Evolutionary conservation across 2,888 invertebrate species (phyloP), one percentile per base, ranked within the genome.

Genomic region (Andrena dorsata): DNA sequence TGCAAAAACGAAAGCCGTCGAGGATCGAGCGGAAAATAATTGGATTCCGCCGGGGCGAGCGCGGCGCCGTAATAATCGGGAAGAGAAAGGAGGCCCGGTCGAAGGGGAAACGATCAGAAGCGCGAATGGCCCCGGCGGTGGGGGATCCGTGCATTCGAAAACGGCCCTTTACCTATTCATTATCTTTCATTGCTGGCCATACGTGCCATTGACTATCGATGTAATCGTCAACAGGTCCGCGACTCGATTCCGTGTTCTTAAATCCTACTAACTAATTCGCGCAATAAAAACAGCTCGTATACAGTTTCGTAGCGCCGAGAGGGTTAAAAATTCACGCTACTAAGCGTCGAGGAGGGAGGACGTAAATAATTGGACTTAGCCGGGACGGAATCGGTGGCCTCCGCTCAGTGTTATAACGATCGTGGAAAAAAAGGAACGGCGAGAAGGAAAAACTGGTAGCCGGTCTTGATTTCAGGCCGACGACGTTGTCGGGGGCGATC

Each of bases 341-440:
- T n/a, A 56, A 28, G 32, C 30, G 10, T 20, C 70, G 65, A 49
- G 41, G 6, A 30, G 56, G 20, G 56, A 66, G 53, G 61, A 66
- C 58, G 70, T 69, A 77, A 89, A 90, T 90, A 90, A 90, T 90
- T 88, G 90, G 86, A 86, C 83, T 88, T 88, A 86, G 85, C 83
- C 87, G 80, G 84, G 64, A 71, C 83, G 84, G 83, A 76, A 83
- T 70, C 79, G 80, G 83, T 86, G 73, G 81, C 80, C 83, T 70
- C 58, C 70, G 66, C 80, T 68, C 85, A 83, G 89, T 87, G 85
- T 88, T 90, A 88, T 90, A 90, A 90, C 88, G 89, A 90, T 87
- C 84, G 83, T 66, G 68, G 79, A 20, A 70, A 80, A 72, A 76
- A 63, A 74, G 75, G 35, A 32, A 60, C 32, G 53, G 16, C 41